A percentile compares a stretch with the other conserved stretches of the same genome.
Evolutionary conservation across 2,888 invertebrate genomes (phyloP).

Genomic region (Cheilosia urbana): DNA sequence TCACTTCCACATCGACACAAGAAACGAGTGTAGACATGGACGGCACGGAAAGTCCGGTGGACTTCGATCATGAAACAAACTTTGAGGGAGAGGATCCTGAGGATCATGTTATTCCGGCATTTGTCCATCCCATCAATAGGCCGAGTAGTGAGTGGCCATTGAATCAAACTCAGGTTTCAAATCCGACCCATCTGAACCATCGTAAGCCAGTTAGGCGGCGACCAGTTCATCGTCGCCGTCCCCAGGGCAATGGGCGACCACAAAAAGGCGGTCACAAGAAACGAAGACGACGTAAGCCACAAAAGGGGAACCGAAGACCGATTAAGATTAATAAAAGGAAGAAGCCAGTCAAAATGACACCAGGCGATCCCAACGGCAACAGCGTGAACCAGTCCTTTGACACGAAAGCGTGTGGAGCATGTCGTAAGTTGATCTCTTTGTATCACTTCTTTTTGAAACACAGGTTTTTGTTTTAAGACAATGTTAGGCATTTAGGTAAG

Average conservation of each 20-base stretch:
- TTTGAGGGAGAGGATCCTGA: constrained; percentile 1
- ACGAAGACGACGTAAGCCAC: constrained; percentile 34
- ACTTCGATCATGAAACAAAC: constrained; percentile 6
- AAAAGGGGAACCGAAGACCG: constrained; percentile 15
- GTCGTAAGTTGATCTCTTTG: constrained; percentile 47
- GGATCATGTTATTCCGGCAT: constrained; percentile 43
- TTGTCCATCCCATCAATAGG: constrained; percentile 63
- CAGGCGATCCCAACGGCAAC: background rate
- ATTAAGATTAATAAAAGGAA: constrained; percentile 17
- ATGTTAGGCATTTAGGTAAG: no score
- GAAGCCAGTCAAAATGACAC: background rate
- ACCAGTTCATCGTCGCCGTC: constrained; percentile 41
- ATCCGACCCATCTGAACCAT: constrained; percentile 2
- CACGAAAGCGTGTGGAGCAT: constrained; percentile 10
- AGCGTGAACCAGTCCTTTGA: constrained; percentile 7
- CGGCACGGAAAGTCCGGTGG: constrained; percentile 4
- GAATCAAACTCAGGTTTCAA: constrained; percentile 21
- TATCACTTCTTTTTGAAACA: background rate
- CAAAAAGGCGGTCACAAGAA: constrained; percentile 31
- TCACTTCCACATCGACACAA: background rate
- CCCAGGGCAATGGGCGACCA: constrained; percentile 19
- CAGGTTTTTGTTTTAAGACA: no score
- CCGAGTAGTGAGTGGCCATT: constrained; percentile 61
- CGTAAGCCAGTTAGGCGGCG: constrained; percentile 15
- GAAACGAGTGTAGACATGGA: background rate